Evolutionary conservation across 1,140 invertebrate species (phyloP).

Genomic region (Seison nebaliae): DNA sequence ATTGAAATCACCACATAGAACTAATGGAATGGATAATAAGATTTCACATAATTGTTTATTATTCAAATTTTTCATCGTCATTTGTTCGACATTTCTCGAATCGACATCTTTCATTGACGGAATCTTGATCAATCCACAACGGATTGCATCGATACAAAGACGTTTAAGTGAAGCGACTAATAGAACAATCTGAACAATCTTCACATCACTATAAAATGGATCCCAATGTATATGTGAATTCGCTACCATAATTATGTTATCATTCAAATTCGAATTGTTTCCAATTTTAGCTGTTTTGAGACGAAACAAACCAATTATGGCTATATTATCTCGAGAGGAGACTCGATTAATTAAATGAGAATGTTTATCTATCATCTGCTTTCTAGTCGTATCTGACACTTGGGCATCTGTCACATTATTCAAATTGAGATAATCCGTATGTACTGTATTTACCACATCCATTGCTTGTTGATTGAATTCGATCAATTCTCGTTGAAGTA

Average conservation of each 20-base stretch:
- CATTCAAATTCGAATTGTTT: constrained; percentile 30
- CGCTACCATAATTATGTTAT: constrained; percentile 67
- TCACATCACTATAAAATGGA: constrained; percentile 98
- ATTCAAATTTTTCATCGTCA: not conserved
- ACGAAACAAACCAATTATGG: too few species aligned
- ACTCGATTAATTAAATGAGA: not conserved
- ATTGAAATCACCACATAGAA: constrained; percentile 93
- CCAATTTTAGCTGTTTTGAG: too few species aligned
- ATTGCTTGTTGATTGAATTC: constrained; percentile 96
- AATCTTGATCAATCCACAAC: constrained; percentile 4
- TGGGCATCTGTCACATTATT: not conserved
- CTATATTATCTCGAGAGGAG: constrained; percentile 34
- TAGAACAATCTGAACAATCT: constrained; percentile 98
- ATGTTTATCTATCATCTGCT: not conserved
- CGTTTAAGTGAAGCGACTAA: constrained; percentile 56
- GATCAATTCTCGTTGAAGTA: constrained; percentile 72
- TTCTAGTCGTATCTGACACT: constrained; percentile 5
- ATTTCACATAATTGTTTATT: constrained; percentile 16
- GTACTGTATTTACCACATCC: too few species aligned
- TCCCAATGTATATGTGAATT: constrained; percentile 99
- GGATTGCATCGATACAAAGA: constrained; percentile 14
- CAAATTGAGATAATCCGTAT: constrained; percentile 3
- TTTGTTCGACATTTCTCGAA: constrained; percentile 5
- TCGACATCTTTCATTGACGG: not conserved
- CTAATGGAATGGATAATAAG: constrained; percentile 46